Evolutionary conservation across 2,113 vertebrate genomes (phyloP).

Genomic region (Prunella fulvescens): DNA sequence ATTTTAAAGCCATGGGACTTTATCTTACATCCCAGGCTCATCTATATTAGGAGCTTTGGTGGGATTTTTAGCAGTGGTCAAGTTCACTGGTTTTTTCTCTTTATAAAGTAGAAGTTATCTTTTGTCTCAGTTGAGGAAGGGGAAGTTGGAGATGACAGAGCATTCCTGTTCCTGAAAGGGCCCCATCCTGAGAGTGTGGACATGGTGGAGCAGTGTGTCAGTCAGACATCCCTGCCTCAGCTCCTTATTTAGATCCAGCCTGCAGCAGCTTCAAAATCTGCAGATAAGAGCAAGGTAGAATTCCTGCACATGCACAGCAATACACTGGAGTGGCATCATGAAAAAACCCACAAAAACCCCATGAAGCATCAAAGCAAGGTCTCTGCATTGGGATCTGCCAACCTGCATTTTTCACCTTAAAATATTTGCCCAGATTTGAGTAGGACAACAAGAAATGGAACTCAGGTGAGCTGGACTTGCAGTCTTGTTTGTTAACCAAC

Average conservation of each 20-base stretch:
- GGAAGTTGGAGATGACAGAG: conserved; percentile 56
- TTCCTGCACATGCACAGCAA: not conserved
- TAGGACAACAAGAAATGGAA: not conserved
- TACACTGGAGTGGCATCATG: not conserved
- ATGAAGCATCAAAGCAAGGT: not conserved
- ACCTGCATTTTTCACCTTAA: not conserved
- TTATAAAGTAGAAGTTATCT: conserved; percentile 66
- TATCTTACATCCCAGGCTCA: conserved; percentile 67
- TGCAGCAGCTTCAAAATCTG: not conserved
- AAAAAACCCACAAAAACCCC: not conserved
- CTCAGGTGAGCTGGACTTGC: not conserved
- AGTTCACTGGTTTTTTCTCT: not conserved
- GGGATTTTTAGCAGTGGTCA: conserved; percentile 72
- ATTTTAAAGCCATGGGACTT: conserved; percentile 65
- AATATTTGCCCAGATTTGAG: not conserved
- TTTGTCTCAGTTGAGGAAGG: conserved; percentile 56
- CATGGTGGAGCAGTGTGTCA: not conserved
- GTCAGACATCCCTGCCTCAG: not conserved
- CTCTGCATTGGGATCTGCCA: not conserved
- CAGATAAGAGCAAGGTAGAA: not conserved
- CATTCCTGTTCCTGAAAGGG: conserved; percentile 54
- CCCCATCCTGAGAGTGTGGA: not conserved
- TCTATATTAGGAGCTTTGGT: conserved; percentile 35
- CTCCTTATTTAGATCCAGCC: not conserved
- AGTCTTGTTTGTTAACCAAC: not conserved